Conservation (phyloP, 1,140 invertebrate species). For the Drosophila serrata region DNA sequence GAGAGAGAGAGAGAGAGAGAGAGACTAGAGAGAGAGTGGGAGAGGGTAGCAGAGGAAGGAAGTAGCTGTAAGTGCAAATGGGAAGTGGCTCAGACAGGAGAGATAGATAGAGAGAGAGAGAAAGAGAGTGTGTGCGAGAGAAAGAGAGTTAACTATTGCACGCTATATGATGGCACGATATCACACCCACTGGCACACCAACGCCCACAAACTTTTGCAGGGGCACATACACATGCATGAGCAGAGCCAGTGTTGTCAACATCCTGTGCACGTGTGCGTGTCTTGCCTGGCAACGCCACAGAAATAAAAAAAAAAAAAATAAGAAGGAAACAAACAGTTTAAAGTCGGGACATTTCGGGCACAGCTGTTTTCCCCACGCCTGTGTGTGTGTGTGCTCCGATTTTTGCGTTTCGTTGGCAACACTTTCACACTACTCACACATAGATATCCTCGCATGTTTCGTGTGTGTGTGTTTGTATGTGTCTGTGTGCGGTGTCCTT, state of each 20-base stretch:
- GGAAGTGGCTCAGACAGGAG: neutral
- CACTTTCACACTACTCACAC: conserved; percentile 53
- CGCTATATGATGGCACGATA: conserved; percentile 31
- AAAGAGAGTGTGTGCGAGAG: neutral
- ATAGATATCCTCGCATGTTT: neutral
- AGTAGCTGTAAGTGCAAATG: conserved; percentile 15
- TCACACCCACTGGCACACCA: conserved; percentile 17
- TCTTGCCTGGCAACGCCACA: conserved; percentile 56
- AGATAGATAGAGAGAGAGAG: neutral
- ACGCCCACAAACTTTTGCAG: conserved; percentile 41
- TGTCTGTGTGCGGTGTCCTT: conserved; percentile 59
- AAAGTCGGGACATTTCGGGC: conserved; percentile 12
- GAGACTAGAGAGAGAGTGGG: neutral
- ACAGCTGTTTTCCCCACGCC: conserved; percentile 58
- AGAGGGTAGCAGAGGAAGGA: conserved; percentile 1
- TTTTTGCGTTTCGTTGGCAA: conserved; percentile 54
- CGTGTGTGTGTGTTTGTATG: conserved; percentile 32
- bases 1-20: conserved; percentile 1
- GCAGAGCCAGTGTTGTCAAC: conserved; percentile 57
- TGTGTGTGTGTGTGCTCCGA: conserved; percentile 1
- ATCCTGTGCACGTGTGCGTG: conserved; percentile 56
- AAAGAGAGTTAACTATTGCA: conserved; percentile 16
- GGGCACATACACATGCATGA: conserved; percentile 14
- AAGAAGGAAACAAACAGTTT: conserved; percentile 9
- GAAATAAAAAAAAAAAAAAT: conserved; percentile 7